Evolutionary conservation across 2,113 vertebrate genomes (phyloP).

Genomic region (Eclectus roratus): DNA sequence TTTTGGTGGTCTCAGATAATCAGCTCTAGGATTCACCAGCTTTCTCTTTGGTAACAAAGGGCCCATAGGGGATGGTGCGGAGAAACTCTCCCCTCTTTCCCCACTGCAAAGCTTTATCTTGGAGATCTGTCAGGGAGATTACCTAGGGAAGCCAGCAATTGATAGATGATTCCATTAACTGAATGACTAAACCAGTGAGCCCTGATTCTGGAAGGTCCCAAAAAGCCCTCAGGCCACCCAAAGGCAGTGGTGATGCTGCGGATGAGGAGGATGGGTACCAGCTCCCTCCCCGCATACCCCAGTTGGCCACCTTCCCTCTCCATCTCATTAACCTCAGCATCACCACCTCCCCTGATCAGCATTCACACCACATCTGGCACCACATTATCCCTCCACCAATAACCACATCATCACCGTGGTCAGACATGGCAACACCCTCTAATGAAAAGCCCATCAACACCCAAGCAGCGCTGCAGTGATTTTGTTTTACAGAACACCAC

Average conservation of each 20-base stretch:
- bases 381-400: rapidly evolving
- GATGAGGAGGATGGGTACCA: rapidly evolving
- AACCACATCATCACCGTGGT: rapidly evolving
- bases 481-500: neutral
- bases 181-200: neutral
- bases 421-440: neutral
- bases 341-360: neutral
- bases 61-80: rapidly evolving
- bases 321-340: neutral
- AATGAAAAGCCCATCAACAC: neutral
- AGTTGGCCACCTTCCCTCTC: neutral
- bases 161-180: neutral
- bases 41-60: neutral
- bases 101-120: neutral
- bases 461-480: too few relatives aligned
- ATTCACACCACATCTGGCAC: neutral
- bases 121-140: neutral
- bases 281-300: neutral
- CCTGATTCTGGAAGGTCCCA: neutral
- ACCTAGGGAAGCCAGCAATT: neutral
- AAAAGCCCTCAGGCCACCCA: rapidly evolving
- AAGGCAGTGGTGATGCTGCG: neutral
- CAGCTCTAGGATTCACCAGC: neutral
- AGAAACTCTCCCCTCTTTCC: neutral
- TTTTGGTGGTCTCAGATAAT: too few relatives aligned